Percentiles rank a stretch among this genome's conserved stretches.
Conservation (phyloP, 1,140 invertebrate species). For the Camponotus pennsylvanicus region DNA sequence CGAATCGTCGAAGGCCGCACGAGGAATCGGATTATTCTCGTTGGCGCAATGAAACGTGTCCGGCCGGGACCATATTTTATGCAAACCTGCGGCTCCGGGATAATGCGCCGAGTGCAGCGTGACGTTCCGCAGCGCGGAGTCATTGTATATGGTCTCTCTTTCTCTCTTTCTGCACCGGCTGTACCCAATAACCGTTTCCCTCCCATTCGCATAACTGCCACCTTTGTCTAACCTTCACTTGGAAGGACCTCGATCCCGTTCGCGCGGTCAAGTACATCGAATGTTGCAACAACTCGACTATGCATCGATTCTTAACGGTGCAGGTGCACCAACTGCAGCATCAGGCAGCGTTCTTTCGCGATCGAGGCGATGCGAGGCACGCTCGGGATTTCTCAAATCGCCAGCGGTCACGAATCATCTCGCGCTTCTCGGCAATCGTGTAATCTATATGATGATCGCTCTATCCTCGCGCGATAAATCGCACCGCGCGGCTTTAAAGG, state of each 20-base stretch:
- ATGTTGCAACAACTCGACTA: slow-evolving; percentile 44
- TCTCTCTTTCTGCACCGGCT: slow-evolving; percentile 14
- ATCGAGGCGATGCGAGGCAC: slow-evolving; percentile 34
- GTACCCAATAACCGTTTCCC: slow-evolving; percentile 69
- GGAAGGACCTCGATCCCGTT: slow-evolving; percentile 73
- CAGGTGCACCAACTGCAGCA: slow-evolving; percentile 32
- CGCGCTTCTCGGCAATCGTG: slow-evolving; percentile 27
- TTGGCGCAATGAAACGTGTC: slow-evolving; percentile 77
- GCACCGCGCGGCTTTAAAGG: neutral
- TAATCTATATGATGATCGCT: slow-evolving; percentile 31
- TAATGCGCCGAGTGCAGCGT: slow-evolving; percentile 69
- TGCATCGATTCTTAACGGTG: slow-evolving; percentile 62
- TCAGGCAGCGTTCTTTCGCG: slow-evolving; percentile 46
- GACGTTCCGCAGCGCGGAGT: slow-evolving; percentile 68
- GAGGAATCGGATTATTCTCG: slow-evolving; percentile 72
- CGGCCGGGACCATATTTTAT: slow-evolving; percentile 75
- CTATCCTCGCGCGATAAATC: slow-evolving; percentile 44
- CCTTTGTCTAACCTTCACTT: slow-evolving; percentile 74
- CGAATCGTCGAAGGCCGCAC: slow-evolving; percentile 46
- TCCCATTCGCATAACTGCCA: slow-evolving; percentile 73
- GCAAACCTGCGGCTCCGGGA: slow-evolving; percentile 67
- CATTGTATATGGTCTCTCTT: slow-evolving; percentile 60
- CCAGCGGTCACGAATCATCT: slow-evolving; percentile 57
- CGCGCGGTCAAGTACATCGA: slow-evolving; percentile 58
- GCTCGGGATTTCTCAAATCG: slow-evolving; percentile 54